A percentile compares a stretch with the other conserved stretches of the same genome.
phyloP scores from a whole-genome alignment of 1,140 invertebrate genomes.

The Drosophila sturtevanti region DNA sequence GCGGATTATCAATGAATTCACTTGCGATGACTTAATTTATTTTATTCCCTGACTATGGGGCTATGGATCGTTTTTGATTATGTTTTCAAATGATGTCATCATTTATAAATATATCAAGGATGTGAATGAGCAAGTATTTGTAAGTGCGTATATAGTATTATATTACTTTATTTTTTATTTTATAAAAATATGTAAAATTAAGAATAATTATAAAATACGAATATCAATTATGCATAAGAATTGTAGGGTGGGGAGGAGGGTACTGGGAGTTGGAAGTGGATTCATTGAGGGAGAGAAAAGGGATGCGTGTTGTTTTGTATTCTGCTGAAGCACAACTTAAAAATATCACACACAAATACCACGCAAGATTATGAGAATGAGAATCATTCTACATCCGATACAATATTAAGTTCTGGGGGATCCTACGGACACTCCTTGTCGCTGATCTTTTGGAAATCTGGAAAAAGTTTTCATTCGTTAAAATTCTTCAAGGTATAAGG shows the following conservation, averaged over 20 bases:
- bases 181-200: conserved; percentile 16
- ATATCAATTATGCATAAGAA: conserved; percentile 6
- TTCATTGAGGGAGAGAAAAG: background rate
- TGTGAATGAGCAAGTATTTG: background rate
- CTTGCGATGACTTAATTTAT: conserved; percentile 11
- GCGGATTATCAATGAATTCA: conserved; percentile 3
- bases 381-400: conserved; percentile 38
- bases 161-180: conserved; percentile 16
- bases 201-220: conserved; percentile 15
- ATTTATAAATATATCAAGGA: background rate
- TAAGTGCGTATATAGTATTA: background rate
- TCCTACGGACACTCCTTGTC: conserved; percentile 79
- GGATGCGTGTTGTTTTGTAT: conserved; percentile 62
- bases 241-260: background rate
- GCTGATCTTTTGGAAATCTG: conserved; percentile 79
- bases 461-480: background rate
- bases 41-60: background rate
- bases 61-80: conserved; percentile 8
- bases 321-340: conserved; percentile 78
- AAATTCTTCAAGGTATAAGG: background rate
- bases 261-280: background rate
- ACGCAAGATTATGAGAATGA: conserved; percentile 56
- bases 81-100: conserved; percentile 8
- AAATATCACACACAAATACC: conserved; percentile 82
- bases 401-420: conserved; percentile 49